A percentile compares a stretch with the other conserved stretches of the same genome.
Conservation (phyloP, 2,113 vertebrate genomes). For the Sinocyclocheilus rhinocerous region DNA sequence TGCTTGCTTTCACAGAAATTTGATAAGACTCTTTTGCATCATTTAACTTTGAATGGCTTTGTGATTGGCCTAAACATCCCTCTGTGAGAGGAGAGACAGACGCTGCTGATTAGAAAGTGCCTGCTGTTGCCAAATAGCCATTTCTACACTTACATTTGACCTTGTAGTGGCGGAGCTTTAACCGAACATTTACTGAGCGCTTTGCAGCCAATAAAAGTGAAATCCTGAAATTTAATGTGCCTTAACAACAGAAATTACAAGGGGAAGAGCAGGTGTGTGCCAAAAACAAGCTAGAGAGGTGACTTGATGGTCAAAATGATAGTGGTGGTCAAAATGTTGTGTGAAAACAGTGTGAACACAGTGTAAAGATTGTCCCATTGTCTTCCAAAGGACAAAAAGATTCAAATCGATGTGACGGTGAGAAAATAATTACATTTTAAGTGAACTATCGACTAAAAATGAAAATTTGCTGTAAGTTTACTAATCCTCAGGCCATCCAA, state of each 20-base stretch:
- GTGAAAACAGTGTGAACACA: not conserved
- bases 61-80: not conserved
- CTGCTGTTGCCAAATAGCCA: slow-evolving; percentile 8
- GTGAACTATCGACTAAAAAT: no score
- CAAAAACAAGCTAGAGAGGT: not conserved
- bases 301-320: not conserved
- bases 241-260: not conserved
- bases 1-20: slow-evolving; percentile 34
- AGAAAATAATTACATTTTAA: not conserved
- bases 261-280: not conserved
- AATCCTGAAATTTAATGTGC: not conserved
- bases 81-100: not conserved
- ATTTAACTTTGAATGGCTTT: slow-evolving; percentile 43
- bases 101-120: not conserved
- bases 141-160: slow-evolving; percentile 45
- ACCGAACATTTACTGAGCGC: not conserved
- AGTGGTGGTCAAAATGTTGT: not conserved
- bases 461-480: no score
- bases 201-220: slow-evolving; percentile 31
- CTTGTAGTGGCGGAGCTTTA: not conserved
- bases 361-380: not conserved
- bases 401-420: not conserved
- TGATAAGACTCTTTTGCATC: slow-evolving; percentile 39
- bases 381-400: not conserved
- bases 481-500: no score